These are phyloP conservation scores for Drosophila prolongata DNA, from an alignment of 2,888 invertebrate species.

Conservation along the genomic window DNA sequence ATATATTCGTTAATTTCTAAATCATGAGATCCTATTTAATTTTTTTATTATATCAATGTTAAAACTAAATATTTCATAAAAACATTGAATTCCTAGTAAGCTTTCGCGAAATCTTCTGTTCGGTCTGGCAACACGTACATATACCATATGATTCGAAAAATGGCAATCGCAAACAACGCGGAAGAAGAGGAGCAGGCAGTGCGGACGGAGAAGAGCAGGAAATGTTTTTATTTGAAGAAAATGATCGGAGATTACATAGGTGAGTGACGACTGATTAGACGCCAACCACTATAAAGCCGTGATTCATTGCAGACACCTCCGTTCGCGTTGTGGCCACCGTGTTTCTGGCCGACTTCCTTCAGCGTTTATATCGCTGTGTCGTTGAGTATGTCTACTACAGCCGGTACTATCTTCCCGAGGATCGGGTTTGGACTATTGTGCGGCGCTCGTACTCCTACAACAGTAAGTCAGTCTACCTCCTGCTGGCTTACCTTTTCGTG, in stretches of 20 bases:
- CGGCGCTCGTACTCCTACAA: slow-evolving; percentile 51
- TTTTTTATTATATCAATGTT: too few relatives aligned
- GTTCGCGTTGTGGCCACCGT: slow-evolving; percentile 37
- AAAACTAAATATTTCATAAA: neutral
- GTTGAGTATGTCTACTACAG: slow-evolving; percentile 52
- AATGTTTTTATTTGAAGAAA: slow-evolving; percentile 18
- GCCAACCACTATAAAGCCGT: neutral
- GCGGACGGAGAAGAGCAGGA: slow-evolving; percentile 8
- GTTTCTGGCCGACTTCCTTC: slow-evolving; percentile 57
- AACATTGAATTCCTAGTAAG: neutral
- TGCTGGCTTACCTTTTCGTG: slow-evolving; percentile 28
- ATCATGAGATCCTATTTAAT: too few relatives aligned
- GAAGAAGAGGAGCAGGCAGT: neutral
- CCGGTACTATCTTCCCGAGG: slow-evolving; percentile 61
- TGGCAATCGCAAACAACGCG: slow-evolving; percentile 32
- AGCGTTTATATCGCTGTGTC: slow-evolving; percentile 45
- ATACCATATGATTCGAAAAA: neutral
- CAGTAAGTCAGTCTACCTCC: slow-evolving; percentile 12
- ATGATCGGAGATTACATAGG: slow-evolving; percentile 53
- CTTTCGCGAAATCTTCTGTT: neutral
- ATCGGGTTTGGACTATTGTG: slow-evolving; percentile 52
- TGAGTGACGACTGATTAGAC: slow-evolving; percentile 20
- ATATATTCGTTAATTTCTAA: too few relatives aligned
- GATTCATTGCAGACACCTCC: slow-evolving; percentile 51
- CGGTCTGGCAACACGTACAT: slow-evolving; percentile 16